Evolutionary conservation across 2,888 invertebrate species (phyloP).

Genomic region (Drosophila paramelanica): DNA sequence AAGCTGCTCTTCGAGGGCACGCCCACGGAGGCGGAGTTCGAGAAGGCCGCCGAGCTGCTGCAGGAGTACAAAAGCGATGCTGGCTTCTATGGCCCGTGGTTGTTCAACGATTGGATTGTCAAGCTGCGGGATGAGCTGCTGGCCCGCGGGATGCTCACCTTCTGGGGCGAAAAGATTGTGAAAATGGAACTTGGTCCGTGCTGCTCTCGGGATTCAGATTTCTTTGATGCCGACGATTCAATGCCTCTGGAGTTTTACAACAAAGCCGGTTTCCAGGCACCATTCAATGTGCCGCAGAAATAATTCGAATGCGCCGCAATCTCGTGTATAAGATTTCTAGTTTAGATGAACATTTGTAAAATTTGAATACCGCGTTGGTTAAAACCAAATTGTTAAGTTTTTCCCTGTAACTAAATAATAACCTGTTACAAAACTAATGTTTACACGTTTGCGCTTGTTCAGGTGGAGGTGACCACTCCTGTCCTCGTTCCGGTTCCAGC

Average conservation of each 20-base stretch:
- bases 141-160: constrained; percentile 67
- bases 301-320: background rate
- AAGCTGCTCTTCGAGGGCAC: constrained; percentile 62
- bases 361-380: background rate
- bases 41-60: constrained; percentile 62
- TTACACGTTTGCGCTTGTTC: background rate
- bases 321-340: background rate
- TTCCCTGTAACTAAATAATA: background rate
- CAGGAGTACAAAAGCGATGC: constrained; percentile 83
- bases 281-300: constrained; percentile 41
- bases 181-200: constrained; percentile 77
- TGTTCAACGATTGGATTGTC: constrained; percentile 83
- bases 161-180: constrained; percentile 82
- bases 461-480: constrained; percentile 7
- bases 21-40: constrained; percentile 23
- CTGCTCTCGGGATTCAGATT: constrained; percentile 80
- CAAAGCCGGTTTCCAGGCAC: constrained; percentile 62
- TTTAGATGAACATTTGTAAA: background rate
- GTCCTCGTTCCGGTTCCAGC: background rate
- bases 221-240: constrained; percentile 71
- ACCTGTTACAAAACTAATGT: background rate
- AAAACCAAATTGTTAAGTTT: constrained; percentile 2
- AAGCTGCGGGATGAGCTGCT: constrained; percentile 78
- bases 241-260: constrained; percentile 76
- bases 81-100: constrained; percentile 70